Conservation (phyloP, 2,113 vertebrate genomes). For the Megaceryle maxima region DNA sequence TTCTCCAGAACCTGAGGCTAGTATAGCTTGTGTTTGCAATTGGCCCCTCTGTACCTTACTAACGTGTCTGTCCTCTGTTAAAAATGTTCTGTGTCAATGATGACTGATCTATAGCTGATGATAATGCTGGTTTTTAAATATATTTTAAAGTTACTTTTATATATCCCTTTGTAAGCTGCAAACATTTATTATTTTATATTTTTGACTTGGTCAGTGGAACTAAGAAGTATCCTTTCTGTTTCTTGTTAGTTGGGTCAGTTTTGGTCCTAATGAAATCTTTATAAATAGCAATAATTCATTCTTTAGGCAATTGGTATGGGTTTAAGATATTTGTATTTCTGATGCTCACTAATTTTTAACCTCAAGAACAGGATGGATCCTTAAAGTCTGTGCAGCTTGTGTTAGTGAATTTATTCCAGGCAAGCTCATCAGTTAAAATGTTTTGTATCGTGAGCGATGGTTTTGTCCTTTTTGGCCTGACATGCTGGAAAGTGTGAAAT, state of each 20-base stretch:
- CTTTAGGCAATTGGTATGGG: not conserved
- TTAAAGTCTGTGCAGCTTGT: not conserved
- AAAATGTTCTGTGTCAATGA: not conserved
- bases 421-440: not conserved
- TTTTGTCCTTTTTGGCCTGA: not conserved
- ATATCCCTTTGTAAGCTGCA: not conserved
- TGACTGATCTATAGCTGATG: not conserved
- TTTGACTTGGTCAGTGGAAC: not conserved
- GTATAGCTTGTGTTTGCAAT: not conserved
- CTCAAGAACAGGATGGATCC: not conserved
- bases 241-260: not conserved
- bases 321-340: not conserved
- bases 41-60: not conserved
- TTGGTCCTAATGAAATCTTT: not conserved
- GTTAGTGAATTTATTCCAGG: not conserved
- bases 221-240: not conserved
- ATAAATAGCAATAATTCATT: not conserved
- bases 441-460: too few relatives aligned
- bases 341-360: not conserved
- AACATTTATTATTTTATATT: rapidly evolving
- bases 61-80: not conserved
- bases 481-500: not conserved
- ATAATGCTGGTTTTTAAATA: not conserved
- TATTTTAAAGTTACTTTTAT: not conserved
- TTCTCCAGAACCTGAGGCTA: not conserved